phyloP scores from a whole-genome alignment of 2,113 vertebrate genomes.

The Lota lota region DNA sequence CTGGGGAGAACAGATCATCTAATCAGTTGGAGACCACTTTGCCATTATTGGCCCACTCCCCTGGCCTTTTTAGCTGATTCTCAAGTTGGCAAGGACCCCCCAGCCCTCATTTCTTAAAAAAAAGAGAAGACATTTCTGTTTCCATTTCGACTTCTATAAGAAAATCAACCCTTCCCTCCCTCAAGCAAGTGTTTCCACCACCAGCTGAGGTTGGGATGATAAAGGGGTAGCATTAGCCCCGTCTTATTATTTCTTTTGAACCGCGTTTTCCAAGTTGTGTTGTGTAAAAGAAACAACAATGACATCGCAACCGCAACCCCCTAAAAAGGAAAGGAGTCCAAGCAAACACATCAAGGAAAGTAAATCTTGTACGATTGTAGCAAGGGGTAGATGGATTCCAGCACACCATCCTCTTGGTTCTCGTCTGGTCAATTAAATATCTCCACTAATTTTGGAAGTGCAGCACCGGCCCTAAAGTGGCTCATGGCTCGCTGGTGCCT shows the following conservation, averaged over 20 bases:
- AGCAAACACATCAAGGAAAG: conserved; percentile 27
- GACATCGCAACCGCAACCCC: no score
- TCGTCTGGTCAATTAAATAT: conserved; percentile 56
- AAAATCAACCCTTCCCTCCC: background rate
- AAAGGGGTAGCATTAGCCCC: conserved; percentile 49
- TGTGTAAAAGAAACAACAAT: no score
- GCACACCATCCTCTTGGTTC: conserved; percentile 61
- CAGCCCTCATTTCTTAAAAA: conserved; percentile 42
- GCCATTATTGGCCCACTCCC: no score
- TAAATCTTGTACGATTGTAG: conserved; percentile 42
- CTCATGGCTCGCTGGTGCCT: no score
- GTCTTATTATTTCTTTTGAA: background rate
- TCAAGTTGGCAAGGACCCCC: conserved; percentile 21
- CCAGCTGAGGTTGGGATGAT: conserved; percentile 36
- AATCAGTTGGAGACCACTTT: conserved; percentile 62
- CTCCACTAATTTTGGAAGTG: conserved; percentile 21
- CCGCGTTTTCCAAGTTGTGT: no score
- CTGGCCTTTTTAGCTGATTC: no score
- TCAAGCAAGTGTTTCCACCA: conserved; percentile 2
- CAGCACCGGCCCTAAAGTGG: conserved; percentile 21
- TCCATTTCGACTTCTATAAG: conserved; percentile 8
- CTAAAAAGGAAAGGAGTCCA: background rate
- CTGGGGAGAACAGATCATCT: conserved; percentile 63
- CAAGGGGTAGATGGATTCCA: conserved; percentile 51
- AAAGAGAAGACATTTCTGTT: conserved; percentile 48